phyloP scores from a whole-genome alignment of 2,113 vertebrate species.

The Beaufortia kweichowensis region DNA sequence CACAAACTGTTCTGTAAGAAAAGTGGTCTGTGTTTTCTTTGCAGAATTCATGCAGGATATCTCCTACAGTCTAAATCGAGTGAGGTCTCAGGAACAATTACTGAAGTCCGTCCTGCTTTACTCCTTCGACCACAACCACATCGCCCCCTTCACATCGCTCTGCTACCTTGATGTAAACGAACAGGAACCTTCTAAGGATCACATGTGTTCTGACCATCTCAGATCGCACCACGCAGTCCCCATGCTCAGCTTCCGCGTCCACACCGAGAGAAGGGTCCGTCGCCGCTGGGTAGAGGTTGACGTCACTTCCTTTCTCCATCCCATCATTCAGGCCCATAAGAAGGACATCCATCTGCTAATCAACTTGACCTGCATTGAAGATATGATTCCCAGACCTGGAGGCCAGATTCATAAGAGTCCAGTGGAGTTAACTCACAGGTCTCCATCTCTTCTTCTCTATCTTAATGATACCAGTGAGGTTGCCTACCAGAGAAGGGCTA shows the following conservation, averaged over 20 bases:
- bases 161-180: conserved; percentile 77
- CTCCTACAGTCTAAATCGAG: conserved; percentile 84
- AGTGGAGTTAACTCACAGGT: conserved; percentile 61
- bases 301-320: conserved; percentile 81
- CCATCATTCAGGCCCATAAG: conserved; percentile 74
- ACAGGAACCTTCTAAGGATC: conserved; percentile 55
- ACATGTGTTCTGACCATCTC: conserved; percentile 63
- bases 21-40: conserved; percentile 50
- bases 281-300: conserved; percentile 86
- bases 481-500: conserved; percentile 71
- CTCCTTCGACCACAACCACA: conserved; percentile 70
- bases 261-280: conserved; percentile 59
- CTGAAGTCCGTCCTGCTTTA: conserved; percentile 89
- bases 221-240: conserved; percentile 61
- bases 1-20: no score
- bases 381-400: conserved; percentile 32
- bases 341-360: conserved; percentile 78
- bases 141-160: conserved; percentile 62
- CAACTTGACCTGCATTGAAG: conserved; percentile 78
- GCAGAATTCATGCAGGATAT: conserved; percentile 79
- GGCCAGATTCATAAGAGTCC: conserved; percentile 29
- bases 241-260: conserved; percentile 71
- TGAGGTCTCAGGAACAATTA: conserved; percentile 81
- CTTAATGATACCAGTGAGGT: conserved; percentile 84
- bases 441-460: conserved; percentile 87